phyloP scores from a whole-genome alignment of 2,888 invertebrate species.

The Thalpophila matura region DNA sequence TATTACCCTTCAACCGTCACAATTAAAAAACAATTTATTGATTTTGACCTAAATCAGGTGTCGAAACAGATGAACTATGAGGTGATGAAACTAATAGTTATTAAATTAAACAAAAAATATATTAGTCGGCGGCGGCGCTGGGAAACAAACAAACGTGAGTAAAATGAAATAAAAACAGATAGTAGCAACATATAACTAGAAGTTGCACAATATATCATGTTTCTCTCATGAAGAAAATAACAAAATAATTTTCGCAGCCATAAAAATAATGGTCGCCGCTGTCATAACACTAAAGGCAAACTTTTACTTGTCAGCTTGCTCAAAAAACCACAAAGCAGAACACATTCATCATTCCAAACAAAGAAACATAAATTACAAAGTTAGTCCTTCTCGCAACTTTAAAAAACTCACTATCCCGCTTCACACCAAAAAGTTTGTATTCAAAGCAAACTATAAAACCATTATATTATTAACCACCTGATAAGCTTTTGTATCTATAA shows the following conservation, averaged over 20 bases:
- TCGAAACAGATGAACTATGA: too few relatives aligned
- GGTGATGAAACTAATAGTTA: too few relatives aligned
- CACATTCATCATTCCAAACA: constrained; percentile 65
- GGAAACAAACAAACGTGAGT: too few relatives aligned
- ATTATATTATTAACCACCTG: constrained; percentile 58
- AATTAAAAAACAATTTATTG: too few relatives aligned
- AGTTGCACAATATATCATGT: neutral
- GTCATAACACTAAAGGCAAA: constrained; percentile 44
- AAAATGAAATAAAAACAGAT: too few relatives aligned
- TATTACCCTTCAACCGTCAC: too few relatives aligned
- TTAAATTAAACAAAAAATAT: too few relatives aligned
- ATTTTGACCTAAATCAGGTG: too few relatives aligned
- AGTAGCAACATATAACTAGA: neutral
- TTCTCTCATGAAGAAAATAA: constrained; percentile 17
- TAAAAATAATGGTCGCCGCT: constrained; percentile 42
- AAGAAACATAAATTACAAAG: constrained; percentile 80
- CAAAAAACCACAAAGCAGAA: constrained; percentile 52
- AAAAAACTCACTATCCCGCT: constrained; percentile 40
- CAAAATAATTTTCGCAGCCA: constrained; percentile 2
- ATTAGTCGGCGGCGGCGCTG: too few relatives aligned
- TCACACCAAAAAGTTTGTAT: constrained; percentile 43
- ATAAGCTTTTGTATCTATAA: constrained; percentile 51
- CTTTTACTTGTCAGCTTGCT: constrained; percentile 45
- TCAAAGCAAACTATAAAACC: constrained; percentile 33
- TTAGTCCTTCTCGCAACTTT: constrained; percentile 57